phyloP scores from a whole-genome alignment of 2,113 vertebrate species.

The Rhinoptilus africanus region DNA sequence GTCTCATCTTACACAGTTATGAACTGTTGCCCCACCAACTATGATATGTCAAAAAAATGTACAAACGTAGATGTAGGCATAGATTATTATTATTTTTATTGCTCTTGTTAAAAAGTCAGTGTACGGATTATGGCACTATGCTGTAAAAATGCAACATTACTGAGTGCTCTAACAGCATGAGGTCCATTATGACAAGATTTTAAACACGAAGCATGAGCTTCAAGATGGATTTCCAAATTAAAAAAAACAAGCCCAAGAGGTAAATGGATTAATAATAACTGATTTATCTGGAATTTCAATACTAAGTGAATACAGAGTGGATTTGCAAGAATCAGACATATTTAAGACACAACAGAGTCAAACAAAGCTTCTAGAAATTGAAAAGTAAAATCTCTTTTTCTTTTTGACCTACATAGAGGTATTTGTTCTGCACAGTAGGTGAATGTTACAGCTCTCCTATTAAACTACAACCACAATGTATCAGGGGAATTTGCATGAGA shows the following conservation, averaged over 20 bases:
- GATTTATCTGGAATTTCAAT: background rate
- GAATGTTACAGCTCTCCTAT: background rate
- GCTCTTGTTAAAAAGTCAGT: conserved; percentile 58
- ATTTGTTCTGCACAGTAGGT: background rate
- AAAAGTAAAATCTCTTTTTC: background rate
- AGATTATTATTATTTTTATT: conserved; percentile 61
- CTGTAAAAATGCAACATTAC: conserved; percentile 42
- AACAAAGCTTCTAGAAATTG: background rate
- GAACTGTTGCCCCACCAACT: background rate
- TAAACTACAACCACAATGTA: background rate
- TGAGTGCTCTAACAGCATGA: conserved; percentile 18
- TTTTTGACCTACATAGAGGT: background rate
- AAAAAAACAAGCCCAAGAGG: background rate
- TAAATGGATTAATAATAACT: background rate
- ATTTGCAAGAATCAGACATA: background rate
- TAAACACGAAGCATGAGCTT: background rate
- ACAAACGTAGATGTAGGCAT: background rate
- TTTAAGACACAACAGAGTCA: background rate
- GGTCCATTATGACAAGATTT: background rate
- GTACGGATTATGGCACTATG: conserved; percentile 16
- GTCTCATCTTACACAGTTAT: background rate
- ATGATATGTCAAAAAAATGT: background rate
- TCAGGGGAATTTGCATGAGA: background rate
- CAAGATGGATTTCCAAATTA: background rate
- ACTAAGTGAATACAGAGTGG: background rate